Conservation (phyloP, 2,888 invertebrate species). For the Theodoxus fluviatilis region DNA sequence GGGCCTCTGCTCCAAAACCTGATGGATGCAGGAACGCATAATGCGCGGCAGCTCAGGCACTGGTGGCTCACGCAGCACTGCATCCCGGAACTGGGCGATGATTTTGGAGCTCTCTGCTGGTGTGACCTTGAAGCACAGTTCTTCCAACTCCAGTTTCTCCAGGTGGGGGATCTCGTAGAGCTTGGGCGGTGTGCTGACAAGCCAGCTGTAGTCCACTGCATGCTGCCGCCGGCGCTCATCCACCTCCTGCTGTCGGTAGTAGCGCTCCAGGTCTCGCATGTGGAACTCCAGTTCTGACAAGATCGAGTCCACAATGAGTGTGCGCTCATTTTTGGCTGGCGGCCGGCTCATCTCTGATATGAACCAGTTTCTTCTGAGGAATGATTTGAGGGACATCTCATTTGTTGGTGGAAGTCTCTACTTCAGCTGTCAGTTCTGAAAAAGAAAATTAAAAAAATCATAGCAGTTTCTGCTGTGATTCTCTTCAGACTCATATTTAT, state of each 20-base stretch:
- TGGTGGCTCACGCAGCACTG: constrained; percentile 45
- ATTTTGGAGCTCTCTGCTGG: constrained; percentile 52
- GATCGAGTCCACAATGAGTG: constrained; percentile 48
- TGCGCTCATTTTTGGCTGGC: constrained; percentile 43
- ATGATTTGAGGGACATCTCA: constrained; percentile 35
- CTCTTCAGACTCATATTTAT: too few relatives aligned
- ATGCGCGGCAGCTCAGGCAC: constrained; percentile 50
- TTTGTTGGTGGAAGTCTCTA: too few relatives aligned
- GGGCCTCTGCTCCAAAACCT: constrained; percentile 54
- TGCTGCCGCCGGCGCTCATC: constrained; percentile 40
- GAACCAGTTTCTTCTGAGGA: constrained; percentile 41
- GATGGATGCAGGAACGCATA: constrained; percentile 49
- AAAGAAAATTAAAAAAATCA: too few relatives aligned
- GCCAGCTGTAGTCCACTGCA: constrained; percentile 63
- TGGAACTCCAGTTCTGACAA: constrained; percentile 53
- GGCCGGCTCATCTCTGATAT: constrained; percentile 36
- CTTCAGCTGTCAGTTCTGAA: too few relatives aligned
- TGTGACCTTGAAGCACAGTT: constrained; percentile 56
- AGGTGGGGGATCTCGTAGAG: constrained; percentile 57
- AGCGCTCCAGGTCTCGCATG: constrained; percentile 48
- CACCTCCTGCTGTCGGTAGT: constrained; percentile 40
- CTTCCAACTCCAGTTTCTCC: constrained; percentile 59
- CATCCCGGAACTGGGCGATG: constrained; percentile 54
- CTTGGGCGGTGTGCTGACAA: constrained; percentile 47
- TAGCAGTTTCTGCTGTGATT: too few relatives aligned